Base-by-base conservation (phyloP, 2,797 vertebrate species). In the Amblyraja radiata region DNA sequence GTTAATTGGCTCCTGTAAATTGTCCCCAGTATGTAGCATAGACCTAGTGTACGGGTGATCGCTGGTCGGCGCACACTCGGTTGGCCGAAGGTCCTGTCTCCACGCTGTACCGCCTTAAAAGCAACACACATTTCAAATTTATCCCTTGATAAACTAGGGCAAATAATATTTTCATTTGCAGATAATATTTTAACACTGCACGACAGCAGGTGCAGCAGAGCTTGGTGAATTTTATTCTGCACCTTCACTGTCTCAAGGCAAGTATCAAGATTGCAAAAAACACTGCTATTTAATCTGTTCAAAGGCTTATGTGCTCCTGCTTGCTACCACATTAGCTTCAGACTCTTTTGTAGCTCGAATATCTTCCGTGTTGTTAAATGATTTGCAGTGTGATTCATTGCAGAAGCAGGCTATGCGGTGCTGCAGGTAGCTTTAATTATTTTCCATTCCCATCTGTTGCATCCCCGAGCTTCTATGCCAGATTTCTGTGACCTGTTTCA, bases 371-470 rank as follows among this genome's bases (percentile, higher is more conserved):
- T 1, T 7, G 10, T n/a, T 9, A 32, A 68, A 36, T 68, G 16
- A 21, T 68, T 36, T 88, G 61, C 65, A 6, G n/a, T 32, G 84
- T 21, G n/a, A 68, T 88, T 68, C 63, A 88, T 36, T 32, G 84
- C 84, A 36, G 63, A 65, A 88, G 2, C n/a, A 14, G 63, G n/a
- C 32, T 68, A 68, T 16, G n/a, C 63, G 8, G 68, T 65, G 84
- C 61, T 88, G 61, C 84, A 68, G 61, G n/a, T 65, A 88, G 84
- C 61, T 63, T 58, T 88, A 21, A 88, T 68, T 32, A 65, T 88
- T 88, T 88, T 68, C 61, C 84, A 63, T 88, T 68, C 9, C 16
- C 84, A 88, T 65, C 84, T 88, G 61, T 88, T 88, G 14, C n/a
- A 88, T 88, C 63, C 18, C 32, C 88, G 84, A 88, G 63, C 32